phyloP scores from a whole-genome alignment of 2,888 invertebrate genomes.

The Tillus elongatus region DNA sequence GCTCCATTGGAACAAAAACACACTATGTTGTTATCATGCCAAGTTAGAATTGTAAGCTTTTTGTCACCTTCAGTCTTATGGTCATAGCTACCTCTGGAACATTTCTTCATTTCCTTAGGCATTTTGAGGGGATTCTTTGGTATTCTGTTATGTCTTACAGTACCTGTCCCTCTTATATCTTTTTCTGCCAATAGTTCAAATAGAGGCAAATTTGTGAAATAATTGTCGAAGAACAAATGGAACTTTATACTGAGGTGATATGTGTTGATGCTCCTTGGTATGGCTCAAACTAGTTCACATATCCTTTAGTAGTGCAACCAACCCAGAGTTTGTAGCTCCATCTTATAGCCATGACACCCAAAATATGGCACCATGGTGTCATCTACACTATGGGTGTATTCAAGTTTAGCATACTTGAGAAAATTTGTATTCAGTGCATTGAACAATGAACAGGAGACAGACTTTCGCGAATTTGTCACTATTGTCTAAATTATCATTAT shows the following conservation, averaged over 20 bases:
- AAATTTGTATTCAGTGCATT: too few species aligned
- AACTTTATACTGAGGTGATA: constrained; percentile 14
- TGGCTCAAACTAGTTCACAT: constrained; percentile 26
- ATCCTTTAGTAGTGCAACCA: constrained; percentile 24
- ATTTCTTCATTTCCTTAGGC: neutral
- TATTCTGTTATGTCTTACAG: constrained; percentile 6
- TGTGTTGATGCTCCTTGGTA: constrained; percentile 23
- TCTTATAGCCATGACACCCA: constrained; percentile 28
- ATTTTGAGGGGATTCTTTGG: constrained; percentile 3
- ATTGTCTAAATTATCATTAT: constrained; percentile 23
- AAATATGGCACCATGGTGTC: constrained; percentile 36
- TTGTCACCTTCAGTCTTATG: constrained; percentile 1
- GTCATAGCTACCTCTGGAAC: constrained; percentile 1
- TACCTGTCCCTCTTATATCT: constrained; percentile 13
- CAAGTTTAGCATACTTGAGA: constrained; percentile 23
- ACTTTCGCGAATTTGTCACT: constrained; percentile 26
- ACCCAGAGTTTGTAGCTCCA: constrained; percentile 28
- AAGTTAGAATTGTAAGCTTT: too few species aligned
- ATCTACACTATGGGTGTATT: constrained; percentile 29
- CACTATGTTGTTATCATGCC: too few species aligned
- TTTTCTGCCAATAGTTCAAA: constrained; percentile 8
- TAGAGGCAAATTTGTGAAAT: constrained; percentile 15
- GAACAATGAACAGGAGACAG: constrained; percentile 23
- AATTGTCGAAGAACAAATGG: constrained; percentile 17
- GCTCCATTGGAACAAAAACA: constrained; percentile 4